A percentile compares a stretch with the other conserved stretches of the same genome.
phyloP scores from a whole-genome alignment of 2,888 invertebrate genomes.

The Lithophane ornitopus region DNA sequence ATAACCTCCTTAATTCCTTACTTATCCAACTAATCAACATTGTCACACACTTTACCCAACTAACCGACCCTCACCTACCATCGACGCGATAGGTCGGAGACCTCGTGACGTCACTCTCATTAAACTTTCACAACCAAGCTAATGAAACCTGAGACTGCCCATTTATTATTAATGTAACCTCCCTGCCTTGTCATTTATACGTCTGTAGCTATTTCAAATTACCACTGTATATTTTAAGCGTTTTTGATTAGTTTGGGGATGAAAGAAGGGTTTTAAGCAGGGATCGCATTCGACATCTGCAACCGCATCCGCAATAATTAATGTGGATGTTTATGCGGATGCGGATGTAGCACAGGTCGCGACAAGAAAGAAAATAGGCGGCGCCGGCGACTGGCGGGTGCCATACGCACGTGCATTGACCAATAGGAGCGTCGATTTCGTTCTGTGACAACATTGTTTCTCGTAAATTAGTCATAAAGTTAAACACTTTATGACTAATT shows the following conservation, averaged over 20 bases:
- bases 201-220: conserved; percentile 40
- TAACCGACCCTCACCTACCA: conserved; percentile 13
- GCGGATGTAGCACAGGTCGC: too few relatives aligned
- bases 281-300: too few relatives aligned
- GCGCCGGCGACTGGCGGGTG: too few relatives aligned
- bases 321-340: too few relatives aligned
- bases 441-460: too few relatives aligned
- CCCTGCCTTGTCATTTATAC: conserved; percentile 54
- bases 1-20: not conserved
- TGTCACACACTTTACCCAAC: not conserved
- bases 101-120: conserved; percentile 61
- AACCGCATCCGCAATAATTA: too few relatives aligned
- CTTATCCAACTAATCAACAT: not conserved
- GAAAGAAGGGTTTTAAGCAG: not conserved
- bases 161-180: conserved; percentile 71
- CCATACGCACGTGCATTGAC: too few relatives aligned
- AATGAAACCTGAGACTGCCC: conserved; percentile 72
- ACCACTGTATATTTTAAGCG: conserved; percentile 48
- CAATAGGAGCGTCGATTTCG: too few relatives aligned
- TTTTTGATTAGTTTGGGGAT: conserved; percentile 22
- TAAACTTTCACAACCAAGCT: conserved; percentile 75
- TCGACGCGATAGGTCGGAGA: conserved; percentile 14
- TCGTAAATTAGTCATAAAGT: too few relatives aligned
- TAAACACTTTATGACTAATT: too few relatives aligned
- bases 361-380: too few relatives aligned